Evolutionary conservation across 2,113 vertebrate species (phyloP).

Genomic region (Etheostoma spectabile): DNA sequence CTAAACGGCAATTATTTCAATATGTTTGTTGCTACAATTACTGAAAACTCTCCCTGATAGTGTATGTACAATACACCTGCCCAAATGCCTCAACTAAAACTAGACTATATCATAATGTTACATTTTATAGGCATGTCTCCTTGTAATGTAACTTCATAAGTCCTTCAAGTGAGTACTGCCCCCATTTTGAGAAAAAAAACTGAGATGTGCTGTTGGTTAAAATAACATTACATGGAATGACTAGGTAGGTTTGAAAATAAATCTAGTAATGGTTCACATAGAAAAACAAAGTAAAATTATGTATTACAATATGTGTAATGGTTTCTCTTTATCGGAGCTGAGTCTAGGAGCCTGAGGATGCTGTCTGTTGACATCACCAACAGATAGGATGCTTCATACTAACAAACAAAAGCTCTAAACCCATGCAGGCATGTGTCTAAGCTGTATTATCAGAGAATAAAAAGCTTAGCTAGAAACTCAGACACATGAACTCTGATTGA

Average conservation of each 20-base stretch:
- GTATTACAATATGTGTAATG: background rate
- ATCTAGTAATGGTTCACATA: background rate
- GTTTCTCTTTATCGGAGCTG: background rate
- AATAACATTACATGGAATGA: background rate
- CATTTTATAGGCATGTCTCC: background rate
- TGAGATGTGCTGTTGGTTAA: background rate
- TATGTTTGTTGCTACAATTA: background rate
- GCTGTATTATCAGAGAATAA: constrained; percentile 62
- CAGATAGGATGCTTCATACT: constrained; percentile 6
- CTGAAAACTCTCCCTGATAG: background rate
- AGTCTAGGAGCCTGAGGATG: background rate
- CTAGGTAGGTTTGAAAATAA: background rate
- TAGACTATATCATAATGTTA: background rate
- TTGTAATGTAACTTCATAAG: background rate
- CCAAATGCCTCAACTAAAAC: background rate
- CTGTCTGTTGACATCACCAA: constrained; percentile 5
- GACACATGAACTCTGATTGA: constrained; percentile 75
- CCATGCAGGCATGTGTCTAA: constrained; percentile 39
- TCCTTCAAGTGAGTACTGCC: background rate
- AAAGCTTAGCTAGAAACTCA: constrained; percentile 74
- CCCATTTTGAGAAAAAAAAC: background rate
- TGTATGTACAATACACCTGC: background rate
- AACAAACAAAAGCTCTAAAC: constrained; percentile 37
- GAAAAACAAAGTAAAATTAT: background rate
- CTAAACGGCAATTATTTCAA: background rate